Base-by-base conservation (phyloP, 2,113 vertebrate species). In the Dicaeum eximium region DNA sequence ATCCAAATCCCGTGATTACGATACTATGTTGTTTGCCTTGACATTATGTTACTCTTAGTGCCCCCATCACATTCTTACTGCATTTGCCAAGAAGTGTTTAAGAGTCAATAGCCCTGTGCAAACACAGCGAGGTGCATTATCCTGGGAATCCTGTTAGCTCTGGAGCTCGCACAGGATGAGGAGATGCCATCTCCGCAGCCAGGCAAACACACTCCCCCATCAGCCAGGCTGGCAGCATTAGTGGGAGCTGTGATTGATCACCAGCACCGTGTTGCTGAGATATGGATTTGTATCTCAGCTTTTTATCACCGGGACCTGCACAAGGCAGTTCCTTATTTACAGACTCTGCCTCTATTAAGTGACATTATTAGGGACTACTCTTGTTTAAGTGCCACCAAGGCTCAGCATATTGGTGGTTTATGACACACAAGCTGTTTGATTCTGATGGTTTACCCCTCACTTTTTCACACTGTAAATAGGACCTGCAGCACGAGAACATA, bases 301-400 rank as follows among this genome's bases (percentile, higher is more conserved):
- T 96, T 98, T 98, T 98, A 98, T 98, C 98, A 93, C 96, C 15
- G 8, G 14, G 45, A 96, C 97, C 95, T 91, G 96, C 96, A 97
- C 91, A 96, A 97, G 96, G 88, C 93, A 94, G 93, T 95, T 97
- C 80, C 94, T 94, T 97, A 95, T 97, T 98, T 97, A 92, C 97
- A 97, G 95, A 96, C 72, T 79, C 83, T 88, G 92, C 88, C 93
- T 95, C 90, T 97, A 97, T 96, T 97, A 97, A 98, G 97, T 97
- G 97, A 96, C 97, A 98, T 97, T 98, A 98, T 97, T 97, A 98
- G 97, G 97, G 75, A 96, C 92, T 97, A 88, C 97, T 98, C 97
- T 97, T 97, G 91, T 96, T 95, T 97, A 97, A 98, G 97, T 97
- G 97, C 97, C 97, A 96, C 77, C 62, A 79, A 96, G 94, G 95